These are phyloP conservation scores for Anas bernieri DNA, from an alignment of 2,797 vertebrate species.

Conservation along the genomic window DNA sequence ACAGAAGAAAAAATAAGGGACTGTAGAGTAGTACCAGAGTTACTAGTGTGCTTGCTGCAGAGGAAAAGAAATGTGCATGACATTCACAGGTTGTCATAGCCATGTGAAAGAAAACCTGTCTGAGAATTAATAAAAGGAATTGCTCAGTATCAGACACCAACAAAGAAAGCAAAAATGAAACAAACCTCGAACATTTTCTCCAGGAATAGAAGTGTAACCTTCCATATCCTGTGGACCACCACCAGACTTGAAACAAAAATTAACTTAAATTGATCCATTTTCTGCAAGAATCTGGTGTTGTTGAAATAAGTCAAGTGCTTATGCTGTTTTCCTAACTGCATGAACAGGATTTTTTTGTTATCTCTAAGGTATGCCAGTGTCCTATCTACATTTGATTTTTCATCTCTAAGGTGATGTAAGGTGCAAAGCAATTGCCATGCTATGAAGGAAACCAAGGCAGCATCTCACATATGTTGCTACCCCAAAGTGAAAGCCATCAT, in stretches of 20 bases:
- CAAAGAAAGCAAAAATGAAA: background rate
- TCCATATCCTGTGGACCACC: background rate
- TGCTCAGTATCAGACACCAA: background rate
- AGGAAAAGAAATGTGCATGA: background rate
- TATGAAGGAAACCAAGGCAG: too few species aligned
- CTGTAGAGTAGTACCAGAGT: background rate
- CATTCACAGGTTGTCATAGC: background rate
- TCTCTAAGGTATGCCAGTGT: background rate
- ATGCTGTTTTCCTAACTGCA: background rate
- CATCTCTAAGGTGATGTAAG: background rate
- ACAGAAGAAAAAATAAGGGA: background rate
- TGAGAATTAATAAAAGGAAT: background rate
- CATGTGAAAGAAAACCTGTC: background rate
- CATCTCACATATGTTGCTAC: background rate
- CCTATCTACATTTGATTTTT: background rate
- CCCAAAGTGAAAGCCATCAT: background rate
- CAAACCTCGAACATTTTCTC: background rate
- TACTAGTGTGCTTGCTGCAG: background rate
- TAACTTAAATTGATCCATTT: background rate
- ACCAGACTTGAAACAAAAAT: background rate
- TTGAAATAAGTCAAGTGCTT: background rate
- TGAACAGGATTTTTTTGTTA: background rate
- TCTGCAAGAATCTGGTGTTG: background rate
- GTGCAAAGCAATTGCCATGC: too few species aligned
- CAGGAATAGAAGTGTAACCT: background rate